Evolutionary conservation across 2,888 invertebrate genomes (phyloP).

Genomic region (Cryptus viduatorius): DNA sequence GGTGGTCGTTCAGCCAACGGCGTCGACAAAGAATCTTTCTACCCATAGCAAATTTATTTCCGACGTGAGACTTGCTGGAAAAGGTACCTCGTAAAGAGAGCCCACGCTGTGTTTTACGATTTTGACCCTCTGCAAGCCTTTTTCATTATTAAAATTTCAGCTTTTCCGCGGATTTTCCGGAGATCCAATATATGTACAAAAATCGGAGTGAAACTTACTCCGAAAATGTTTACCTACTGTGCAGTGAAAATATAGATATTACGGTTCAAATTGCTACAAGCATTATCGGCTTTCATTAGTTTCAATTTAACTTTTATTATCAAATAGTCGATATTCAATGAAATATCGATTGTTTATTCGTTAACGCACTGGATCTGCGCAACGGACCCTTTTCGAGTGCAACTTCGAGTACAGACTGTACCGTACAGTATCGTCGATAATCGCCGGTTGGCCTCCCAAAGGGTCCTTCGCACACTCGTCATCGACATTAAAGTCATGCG

Average conservation of each 20-base stretch:
- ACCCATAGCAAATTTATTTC: slow-evolving; percentile 71
- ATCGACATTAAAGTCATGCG: slow-evolving; percentile 61
- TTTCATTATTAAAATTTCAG: slow-evolving; percentile 69
- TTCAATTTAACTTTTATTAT: too few species aligned
- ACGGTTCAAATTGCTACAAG: too few species aligned
- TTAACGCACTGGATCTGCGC: background rate
- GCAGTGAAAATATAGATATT: background rate
- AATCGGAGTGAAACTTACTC: background rate
- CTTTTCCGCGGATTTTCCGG: background rate
- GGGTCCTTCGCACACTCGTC: slow-evolving; percentile 70
- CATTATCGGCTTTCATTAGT: too few species aligned
- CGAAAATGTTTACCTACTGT: background rate
- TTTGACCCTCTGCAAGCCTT: slow-evolving; percentile 1
- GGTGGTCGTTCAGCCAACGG: slow-evolving; percentile 6
- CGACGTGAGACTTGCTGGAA: slow-evolving; percentile 52
- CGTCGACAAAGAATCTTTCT: slow-evolving; percentile 47
- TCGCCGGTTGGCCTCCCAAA: slow-evolving; percentile 69
- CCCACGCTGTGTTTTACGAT: background rate
- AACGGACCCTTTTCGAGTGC: slow-evolving; percentile 10
- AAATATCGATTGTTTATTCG: too few species aligned
- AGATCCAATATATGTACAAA: background rate
- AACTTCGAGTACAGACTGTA: slow-evolving; percentile 38
- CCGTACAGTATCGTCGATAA: slow-evolving; percentile 66
- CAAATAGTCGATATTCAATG: too few species aligned
- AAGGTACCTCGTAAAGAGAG: slow-evolving; percentile 71